These are phyloP conservation scores for Lycopodina hypogea DNA, from an alignment of 37 sponge, comb jelly and placozoan species.

Conservation along the genomic window DNA sequence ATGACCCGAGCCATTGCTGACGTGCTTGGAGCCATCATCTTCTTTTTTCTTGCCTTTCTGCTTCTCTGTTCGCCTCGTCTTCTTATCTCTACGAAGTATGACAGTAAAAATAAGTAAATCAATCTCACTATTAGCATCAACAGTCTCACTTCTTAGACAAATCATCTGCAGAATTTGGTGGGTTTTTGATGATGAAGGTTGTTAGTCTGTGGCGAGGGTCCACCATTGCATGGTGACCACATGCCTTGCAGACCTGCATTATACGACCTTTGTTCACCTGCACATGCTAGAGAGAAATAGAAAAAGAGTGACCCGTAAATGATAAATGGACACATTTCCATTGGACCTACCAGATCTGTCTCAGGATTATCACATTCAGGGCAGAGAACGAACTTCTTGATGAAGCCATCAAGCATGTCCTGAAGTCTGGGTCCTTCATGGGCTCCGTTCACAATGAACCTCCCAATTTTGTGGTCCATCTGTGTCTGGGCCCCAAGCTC, in stretches of 20 bases:
- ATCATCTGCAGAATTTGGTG: slow-evolving; percentile 55
- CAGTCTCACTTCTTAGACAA: slow-evolving; percentile 60
- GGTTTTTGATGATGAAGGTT: slow-evolving; percentile 91
- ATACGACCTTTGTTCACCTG: slow-evolving; percentile 72
- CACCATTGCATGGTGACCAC: slow-evolving; percentile 80
- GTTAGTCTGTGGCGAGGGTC: slow-evolving; percentile 82
- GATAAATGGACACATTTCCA: not conserved
- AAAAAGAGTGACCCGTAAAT: not conserved
- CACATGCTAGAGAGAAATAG: slow-evolving; percentile 29
- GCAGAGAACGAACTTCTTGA: slow-evolving; percentile 97
- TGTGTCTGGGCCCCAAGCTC: slow-evolving; percentile 99
- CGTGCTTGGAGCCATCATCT: not conserved
- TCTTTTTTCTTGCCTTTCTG: slow-evolving; percentile 55
- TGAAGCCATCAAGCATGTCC: slow-evolving; percentile 94
- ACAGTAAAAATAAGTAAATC: not conserved
- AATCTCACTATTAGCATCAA: not conserved
- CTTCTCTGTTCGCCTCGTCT: slow-evolving; percentile 25
- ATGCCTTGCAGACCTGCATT: slow-evolving; percentile 81
- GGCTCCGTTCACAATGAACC: slow-evolving; percentile 98
- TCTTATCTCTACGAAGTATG: slow-evolving; percentile 34
- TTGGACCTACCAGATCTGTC: slow-evolving; percentile 77
- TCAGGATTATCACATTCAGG: slow-evolving; percentile 97
- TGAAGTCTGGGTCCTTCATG: slow-evolving; percentile 89
- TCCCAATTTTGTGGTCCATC: slow-evolving; percentile 85
- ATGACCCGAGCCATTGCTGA: not conserved